phyloP scores from a whole-genome alignment of 2,113 vertebrate genomes.

The Microcebus griseorufus region DNA sequence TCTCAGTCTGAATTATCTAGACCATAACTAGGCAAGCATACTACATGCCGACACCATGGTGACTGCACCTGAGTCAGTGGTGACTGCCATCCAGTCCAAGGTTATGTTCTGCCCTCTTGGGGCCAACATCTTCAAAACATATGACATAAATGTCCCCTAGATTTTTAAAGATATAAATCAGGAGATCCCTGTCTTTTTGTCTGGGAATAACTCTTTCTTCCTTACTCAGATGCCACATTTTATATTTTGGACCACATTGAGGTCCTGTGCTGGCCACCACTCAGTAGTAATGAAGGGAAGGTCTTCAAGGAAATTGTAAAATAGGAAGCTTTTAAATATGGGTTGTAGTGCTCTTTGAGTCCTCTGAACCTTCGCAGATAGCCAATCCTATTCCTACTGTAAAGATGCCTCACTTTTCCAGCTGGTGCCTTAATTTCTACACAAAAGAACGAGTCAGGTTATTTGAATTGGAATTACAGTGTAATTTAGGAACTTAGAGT shows the following conservation, averaged over 20 bases:
- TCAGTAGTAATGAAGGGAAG: not conserved
- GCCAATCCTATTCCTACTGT: not conserved
- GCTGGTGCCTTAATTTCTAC: not conserved
- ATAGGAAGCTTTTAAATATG: not conserved
- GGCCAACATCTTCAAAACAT: not conserved
- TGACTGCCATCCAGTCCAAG: not conserved
- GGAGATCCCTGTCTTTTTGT: not conserved
- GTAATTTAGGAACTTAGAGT: not conserved
- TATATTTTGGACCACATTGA: not conserved
- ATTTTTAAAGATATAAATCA: not conserved
- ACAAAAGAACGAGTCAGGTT: not conserved
- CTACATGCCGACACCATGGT: not conserved
- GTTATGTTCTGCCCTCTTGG: not conserved
- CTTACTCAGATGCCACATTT: not conserved
- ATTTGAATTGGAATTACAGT: not conserved
- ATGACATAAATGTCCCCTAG: not conserved
- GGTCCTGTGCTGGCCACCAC: too few species aligned
- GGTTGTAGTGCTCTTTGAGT: not conserved
- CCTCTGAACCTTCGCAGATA: not conserved
- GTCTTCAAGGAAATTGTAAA: not conserved
- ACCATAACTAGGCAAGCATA: not conserved
- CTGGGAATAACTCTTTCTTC: not conserved
- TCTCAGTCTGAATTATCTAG: not conserved
- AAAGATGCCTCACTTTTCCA: not conserved
- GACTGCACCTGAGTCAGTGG: rapidly evolving